phyloP scores from a whole-genome alignment of 2,888 invertebrate genomes.

The Cataglyphis rosenhaueri region DNA sequence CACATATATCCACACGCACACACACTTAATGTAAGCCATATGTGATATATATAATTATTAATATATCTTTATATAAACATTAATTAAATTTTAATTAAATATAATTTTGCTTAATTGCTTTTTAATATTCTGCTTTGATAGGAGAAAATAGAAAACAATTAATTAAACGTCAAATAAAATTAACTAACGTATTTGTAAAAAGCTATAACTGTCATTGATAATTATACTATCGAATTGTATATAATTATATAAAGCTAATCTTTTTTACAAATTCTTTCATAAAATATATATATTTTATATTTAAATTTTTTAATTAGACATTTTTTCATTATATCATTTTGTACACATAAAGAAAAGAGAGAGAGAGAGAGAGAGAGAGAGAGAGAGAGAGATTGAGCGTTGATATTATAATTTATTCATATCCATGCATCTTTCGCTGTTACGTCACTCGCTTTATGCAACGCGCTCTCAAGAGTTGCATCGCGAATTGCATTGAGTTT shows the following conservation, averaged over 20 bases:
- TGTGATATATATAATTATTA: neutral
- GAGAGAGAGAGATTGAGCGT: neutral
- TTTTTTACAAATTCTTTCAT: neutral
- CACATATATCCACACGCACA: no score
- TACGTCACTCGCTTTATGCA: constrained; percentile 48
- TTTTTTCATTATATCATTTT: neutral
- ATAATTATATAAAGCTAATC: neutral
- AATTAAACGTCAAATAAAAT: neutral
- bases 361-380: neutral
- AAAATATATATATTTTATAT: neutral
- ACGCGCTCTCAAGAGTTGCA: constrained; percentile 57
- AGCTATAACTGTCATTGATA: neutral
- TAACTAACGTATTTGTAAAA: neutral
- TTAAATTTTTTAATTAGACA: neutral
- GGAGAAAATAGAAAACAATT: neutral
- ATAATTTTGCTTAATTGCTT: neutral
- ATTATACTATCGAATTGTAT: neutral
- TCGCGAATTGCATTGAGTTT: constrained; percentile 66
- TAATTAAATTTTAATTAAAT: neutral
- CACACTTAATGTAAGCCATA: neutral
- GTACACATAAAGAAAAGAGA: neutral
- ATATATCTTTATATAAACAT: neutral
- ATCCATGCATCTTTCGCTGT: constrained; percentile 9
- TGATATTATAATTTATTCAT: constrained; percentile 19
- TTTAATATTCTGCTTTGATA: neutral